Evolutionary conservation across 2,113 vertebrate genomes (phyloP).

Genomic region (Stigmatopora argus): DNA sequence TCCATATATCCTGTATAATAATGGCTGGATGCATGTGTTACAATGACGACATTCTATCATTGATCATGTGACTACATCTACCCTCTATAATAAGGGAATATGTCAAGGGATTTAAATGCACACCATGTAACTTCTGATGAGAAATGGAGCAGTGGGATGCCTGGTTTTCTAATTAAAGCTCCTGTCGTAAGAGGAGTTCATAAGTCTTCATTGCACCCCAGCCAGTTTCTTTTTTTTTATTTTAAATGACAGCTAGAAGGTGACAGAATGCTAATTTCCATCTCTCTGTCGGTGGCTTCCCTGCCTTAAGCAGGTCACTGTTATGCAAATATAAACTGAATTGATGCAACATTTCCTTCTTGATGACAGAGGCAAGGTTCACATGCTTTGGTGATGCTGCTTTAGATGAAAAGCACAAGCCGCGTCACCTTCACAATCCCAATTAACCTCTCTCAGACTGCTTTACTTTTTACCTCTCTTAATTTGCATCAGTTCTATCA

Average conservation of each 20-base stretch:
- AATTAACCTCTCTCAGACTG: conserved; percentile 30
- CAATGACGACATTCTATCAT: conserved; percentile 50
- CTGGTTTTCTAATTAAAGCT: conserved; percentile 70
- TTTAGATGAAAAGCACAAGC: conserved; percentile 8
- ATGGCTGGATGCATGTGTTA: not conserved
- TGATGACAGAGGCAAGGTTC: conserved; percentile 25
- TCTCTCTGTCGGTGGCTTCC: conserved; percentile 60
- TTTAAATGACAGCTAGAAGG: conserved; percentile 72
- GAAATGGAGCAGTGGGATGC: conserved; percentile 61
- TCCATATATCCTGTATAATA: too few relatives aligned
- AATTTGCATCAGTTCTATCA: conserved; percentile 2
- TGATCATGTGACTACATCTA: conserved; percentile 52
- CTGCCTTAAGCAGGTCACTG: conserved; percentile 61
- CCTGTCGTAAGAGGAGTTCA: conserved; percentile 64
- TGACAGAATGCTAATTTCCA: conserved; percentile 69
- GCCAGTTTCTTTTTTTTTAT: conserved; percentile 11
- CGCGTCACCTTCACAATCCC: conserved; percentile 28
- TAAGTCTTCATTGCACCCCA: conserved; percentile 41
- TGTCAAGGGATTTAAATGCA: conserved; percentile 69
- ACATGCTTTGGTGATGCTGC: conserved; percentile 18
- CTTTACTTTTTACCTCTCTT: conserved; percentile 3
- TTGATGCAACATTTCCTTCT: conserved; percentile 46
- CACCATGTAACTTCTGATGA: conserved; percentile 60
- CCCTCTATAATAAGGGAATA: conserved; percentile 62
- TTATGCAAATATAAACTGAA: conserved; percentile 64